Percentiles rank a stretch among this genome's conserved stretches.
These are phyloP conservation scores for Pyrgilauda ruficollis DNA, from an alignment of 2,113 vertebrate species.

Conservation along the genomic window DNA sequence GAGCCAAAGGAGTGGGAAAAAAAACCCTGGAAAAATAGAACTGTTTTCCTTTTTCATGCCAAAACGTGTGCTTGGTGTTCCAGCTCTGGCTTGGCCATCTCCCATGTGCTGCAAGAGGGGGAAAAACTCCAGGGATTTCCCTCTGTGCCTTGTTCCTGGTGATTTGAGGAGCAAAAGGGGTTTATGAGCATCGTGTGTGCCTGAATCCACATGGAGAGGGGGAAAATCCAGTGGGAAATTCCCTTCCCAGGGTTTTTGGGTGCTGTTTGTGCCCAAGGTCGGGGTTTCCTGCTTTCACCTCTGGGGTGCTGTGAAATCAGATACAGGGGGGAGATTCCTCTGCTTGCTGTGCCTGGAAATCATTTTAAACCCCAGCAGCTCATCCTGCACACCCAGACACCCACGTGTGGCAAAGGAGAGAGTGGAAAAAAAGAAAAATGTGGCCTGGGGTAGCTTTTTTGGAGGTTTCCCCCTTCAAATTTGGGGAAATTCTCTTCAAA, in stretches of 20 bases:
- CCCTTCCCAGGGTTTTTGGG: neutral
- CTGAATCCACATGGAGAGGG: neutral
- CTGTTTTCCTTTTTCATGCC: neutral
- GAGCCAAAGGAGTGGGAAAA: neutral
- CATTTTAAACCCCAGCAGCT: neutral
- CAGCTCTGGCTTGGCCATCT: neutral
- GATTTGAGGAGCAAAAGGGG: neutral
- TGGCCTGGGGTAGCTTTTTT: neutral
- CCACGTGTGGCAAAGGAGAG: rapidly evolving
- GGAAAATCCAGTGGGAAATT: neutral
- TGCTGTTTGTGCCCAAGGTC: neutral
- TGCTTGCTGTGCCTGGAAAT: neutral
- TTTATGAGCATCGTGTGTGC: neutral
- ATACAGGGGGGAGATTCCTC: neutral
- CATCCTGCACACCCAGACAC: neutral
- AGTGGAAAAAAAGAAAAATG: neutral
- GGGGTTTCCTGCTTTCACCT: neutral
- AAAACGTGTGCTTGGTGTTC: neutral
- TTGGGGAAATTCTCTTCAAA: no score
- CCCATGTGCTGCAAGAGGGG: neutral
- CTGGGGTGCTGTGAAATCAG: neutral
- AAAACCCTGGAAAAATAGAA: neutral
- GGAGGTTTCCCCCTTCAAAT: neutral
- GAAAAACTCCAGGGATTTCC: neutral
- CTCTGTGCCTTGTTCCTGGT: neutral